Percentiles rank a stretch among this genome's conserved stretches.
Evolutionary conservation across 2,113 vertebrate genomes (phyloP).

Genomic region (Vicugna pacos): DNA sequence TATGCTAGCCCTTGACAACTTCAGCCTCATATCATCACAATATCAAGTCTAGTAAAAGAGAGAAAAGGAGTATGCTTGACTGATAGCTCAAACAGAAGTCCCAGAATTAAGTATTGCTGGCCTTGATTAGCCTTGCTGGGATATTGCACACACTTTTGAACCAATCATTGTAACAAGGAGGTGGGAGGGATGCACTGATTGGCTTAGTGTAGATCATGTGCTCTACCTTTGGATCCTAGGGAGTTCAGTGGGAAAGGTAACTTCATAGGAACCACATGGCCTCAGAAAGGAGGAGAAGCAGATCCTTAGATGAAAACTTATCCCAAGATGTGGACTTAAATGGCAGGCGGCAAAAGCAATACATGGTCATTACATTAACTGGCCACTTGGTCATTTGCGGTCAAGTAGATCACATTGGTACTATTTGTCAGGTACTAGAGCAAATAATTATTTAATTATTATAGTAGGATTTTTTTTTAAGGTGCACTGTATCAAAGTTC

Average conservation of each 20-base stretch:
- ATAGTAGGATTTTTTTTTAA: not conserved
- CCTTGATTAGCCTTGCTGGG: not conserved
- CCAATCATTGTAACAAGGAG: not conserved
- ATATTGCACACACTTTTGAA: not conserved
- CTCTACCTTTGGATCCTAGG: not conserved
- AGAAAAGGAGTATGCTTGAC: not conserved
- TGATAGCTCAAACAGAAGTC: not conserved
- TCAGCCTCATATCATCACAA: not conserved
- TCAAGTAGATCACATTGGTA: not conserved
- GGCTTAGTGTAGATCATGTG: not conserved
- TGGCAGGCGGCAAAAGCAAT: not conserved
- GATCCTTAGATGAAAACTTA: not conserved
- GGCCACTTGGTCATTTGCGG: not conserved
- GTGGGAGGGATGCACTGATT: no score
- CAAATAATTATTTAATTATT: not conserved
- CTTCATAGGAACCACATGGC: not conserved
- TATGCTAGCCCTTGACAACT: not conserved
- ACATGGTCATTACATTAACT: not conserved
- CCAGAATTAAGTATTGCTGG: not conserved
- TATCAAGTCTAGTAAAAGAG: not conserved
- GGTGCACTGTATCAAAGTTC: not conserved
- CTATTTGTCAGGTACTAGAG: not conserved
- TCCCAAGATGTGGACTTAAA: not conserved
- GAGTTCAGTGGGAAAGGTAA: not conserved
- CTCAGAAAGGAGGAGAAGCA: not conserved